Evolutionary conservation across 2,888 invertebrate genomes (phyloP).

Genomic region (Pogonocherus hispidulus): DNA sequence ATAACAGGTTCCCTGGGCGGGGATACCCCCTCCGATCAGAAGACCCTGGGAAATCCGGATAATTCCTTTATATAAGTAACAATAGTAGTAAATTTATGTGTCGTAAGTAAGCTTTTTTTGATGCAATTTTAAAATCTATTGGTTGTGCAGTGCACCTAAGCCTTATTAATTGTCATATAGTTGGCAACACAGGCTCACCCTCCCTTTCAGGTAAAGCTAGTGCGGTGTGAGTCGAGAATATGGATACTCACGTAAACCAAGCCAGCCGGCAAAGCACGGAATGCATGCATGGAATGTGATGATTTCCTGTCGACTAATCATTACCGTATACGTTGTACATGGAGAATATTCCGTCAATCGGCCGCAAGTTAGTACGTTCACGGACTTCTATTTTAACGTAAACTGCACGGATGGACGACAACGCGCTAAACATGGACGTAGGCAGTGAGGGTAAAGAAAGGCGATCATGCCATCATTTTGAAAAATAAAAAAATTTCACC

Average conservation of each 20-base stretch:
- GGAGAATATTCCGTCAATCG: conserved; percentile 16
- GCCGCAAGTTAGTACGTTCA: not conserved
- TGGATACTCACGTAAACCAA: not conserved
- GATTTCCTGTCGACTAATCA: conserved; percentile 26
- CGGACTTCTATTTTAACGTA: not conserved
- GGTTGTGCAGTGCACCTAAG: too few relatives aligned
- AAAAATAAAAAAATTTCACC: too few relatives aligned
- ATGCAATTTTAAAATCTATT: too few relatives aligned
- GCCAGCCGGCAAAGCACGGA: conserved; percentile 20
- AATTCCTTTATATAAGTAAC: too few relatives aligned
- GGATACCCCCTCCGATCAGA: too few relatives aligned
- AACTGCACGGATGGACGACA: not conserved
- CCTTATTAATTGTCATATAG: too few relatives aligned
- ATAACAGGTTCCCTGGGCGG: too few relatives aligned
- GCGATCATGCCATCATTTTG: too few relatives aligned
- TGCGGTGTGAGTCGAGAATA: not conserved
- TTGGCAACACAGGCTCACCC: not conserved
- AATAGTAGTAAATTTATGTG: too few relatives aligned
- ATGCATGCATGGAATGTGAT: conserved; percentile 25
- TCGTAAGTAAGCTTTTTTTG: too few relatives aligned
- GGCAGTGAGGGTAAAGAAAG: not conserved
- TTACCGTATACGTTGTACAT: conserved; percentile 8
- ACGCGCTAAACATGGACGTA: not conserved
- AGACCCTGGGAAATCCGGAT: too few relatives aligned
- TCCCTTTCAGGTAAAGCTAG: not conserved